phyloP scores from a whole-genome alignment of 37 sponge, comb jelly and placozoan genomes.

The Agelas oroides region DNA sequence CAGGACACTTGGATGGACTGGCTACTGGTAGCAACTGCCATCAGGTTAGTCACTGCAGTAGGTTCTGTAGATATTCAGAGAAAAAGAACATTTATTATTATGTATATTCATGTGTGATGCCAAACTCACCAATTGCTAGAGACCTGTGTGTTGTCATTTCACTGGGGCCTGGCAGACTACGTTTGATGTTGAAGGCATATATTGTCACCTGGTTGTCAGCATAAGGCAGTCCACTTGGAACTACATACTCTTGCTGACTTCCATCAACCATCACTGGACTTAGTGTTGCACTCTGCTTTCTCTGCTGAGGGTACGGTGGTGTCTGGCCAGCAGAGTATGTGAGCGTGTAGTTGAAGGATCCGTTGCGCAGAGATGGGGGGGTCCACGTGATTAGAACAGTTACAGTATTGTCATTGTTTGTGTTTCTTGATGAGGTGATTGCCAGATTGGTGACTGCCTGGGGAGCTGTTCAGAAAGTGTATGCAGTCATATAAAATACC shows the following conservation, averaged over 20 bases:
- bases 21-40: not conserved
- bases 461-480: conserved; percentile 14
- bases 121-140: conserved; percentile 18
- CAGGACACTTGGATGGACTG: conserved; percentile 2
- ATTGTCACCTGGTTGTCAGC: conserved; percentile 46
- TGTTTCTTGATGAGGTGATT: not conserved
- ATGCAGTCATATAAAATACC: no score
- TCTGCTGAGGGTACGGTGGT: not conserved
- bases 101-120: no score
- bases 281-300: not conserved
- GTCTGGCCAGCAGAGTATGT: conserved; percentile 5
- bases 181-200: conserved; percentile 31
- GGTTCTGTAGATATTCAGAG: conserved; percentile 6
- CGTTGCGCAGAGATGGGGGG: conserved; percentile 24
- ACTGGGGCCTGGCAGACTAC: not conserved
- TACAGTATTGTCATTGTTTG: not conserved
- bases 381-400: conserved; percentile 19
- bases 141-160: not conserved
- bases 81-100: no score
- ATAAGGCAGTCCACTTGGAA: conserved; percentile 22
- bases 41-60: conserved; percentile 17
- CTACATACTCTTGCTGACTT: no score
- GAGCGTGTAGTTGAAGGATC: conserved; percentile 20
- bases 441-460: conserved; percentile 4
- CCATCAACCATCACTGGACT: not conserved